Conservation (phyloP, 2,113 vertebrate genomes). For the Fulmarus glacialis region DNA sequence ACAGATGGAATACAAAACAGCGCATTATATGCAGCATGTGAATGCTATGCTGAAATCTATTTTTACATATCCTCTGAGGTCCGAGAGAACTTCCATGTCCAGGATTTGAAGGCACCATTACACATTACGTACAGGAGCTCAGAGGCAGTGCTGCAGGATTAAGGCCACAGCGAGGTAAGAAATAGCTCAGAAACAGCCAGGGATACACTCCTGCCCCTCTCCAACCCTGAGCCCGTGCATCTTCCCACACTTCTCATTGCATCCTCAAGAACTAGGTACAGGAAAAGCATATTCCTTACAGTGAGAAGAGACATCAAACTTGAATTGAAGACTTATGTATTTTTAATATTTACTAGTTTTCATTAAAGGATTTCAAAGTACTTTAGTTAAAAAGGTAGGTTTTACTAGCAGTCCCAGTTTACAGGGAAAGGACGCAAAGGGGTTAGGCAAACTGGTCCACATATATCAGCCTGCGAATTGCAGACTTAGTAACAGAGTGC, state of each 20-base stretch:
- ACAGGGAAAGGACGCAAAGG: not conserved
- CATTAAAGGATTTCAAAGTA: not conserved
- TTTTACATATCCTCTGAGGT: not conserved
- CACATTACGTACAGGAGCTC: not conserved
- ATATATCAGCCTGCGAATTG: not conserved
- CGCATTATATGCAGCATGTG: not conserved
- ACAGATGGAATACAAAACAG: not conserved
- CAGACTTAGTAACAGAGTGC: not conserved
- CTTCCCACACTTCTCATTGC: not conserved
- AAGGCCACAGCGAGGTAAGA: constrained; percentile 14
- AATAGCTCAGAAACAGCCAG: constrained; percentile 33
- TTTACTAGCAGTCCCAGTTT: not conserved
- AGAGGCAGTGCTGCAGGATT: constrained; percentile 8
- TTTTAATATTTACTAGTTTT: not conserved
- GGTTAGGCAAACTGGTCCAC: not conserved
- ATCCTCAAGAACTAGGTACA: not conserved
- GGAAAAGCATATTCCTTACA: not conserved
- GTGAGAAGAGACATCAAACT: not conserved
- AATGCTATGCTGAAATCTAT: not conserved
- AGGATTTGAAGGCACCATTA: constrained; percentile 37
- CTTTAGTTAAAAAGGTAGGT: not conserved
- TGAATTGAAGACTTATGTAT: not conserved
- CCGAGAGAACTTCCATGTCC: constrained; percentile 16
- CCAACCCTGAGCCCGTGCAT: not conserved
- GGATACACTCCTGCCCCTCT: not conserved